Percentiles rank a stretch among this genome's conserved stretches.
phyloP scores from a whole-genome alignment of 2,888 invertebrate species.

The Watsonalla binaria region DNA sequence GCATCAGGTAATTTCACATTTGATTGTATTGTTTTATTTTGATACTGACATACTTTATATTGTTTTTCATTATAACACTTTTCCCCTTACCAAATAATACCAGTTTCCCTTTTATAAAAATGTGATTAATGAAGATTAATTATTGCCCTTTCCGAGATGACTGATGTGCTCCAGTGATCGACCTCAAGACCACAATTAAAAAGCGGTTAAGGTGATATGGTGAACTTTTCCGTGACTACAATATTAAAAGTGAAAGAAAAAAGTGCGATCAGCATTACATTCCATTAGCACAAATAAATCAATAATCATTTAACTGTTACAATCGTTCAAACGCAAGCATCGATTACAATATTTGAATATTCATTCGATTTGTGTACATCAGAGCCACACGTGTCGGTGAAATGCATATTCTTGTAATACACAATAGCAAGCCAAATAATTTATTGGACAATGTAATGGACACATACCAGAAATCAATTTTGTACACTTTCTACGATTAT shows the following conservation, averaged over 20 bases:
- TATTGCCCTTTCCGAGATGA: conserved; percentile 27
- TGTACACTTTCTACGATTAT: conserved; percentile 65
- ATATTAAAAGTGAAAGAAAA: conserved; percentile 1
- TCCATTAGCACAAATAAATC: not conserved
- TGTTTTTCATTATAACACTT: not conserved
- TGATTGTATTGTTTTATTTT: no score
- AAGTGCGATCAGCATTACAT: not conserved
- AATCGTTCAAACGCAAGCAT: not conserved
- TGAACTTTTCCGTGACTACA: not conserved
- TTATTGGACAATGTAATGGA: conserved; percentile 13
- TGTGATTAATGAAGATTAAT: conserved; percentile 6
- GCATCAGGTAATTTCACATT: no score
- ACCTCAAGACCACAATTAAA: conserved; percentile 31
- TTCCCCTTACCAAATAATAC: not conserved
- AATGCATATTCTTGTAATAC: conserved; percentile 5
- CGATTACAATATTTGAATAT: conserved; percentile 2
- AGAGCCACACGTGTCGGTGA: conserved; percentile 7
- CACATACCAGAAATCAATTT: conserved; percentile 54
- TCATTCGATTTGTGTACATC: conserved; percentile 1
- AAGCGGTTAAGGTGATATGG: conserved; percentile 26
- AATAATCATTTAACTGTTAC: not conserved
- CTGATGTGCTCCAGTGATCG: conserved; percentile 26
- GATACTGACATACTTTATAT: no score
- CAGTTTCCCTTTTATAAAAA: conserved; percentile 19
- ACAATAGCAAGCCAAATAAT: conserved; percentile 10